Evolutionary conservation across 2,888 invertebrate genomes (phyloP).

Genomic region (Tinea semifulvella): DNA sequence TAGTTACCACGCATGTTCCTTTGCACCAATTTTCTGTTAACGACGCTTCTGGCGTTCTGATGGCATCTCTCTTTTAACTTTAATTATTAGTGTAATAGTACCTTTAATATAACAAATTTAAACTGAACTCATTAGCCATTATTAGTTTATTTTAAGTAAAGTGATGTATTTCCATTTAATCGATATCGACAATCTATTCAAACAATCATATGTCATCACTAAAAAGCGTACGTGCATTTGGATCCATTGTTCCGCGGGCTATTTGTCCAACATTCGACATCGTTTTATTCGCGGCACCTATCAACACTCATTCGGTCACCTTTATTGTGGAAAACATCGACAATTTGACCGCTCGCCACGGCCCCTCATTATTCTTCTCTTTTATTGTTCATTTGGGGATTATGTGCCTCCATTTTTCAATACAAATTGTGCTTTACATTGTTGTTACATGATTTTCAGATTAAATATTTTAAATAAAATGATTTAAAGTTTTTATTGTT

Average conservation of each 20-base stretch:
- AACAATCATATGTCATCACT: not conserved
- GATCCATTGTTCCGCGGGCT: slow-evolving; percentile 25
- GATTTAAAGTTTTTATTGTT: not conserved
- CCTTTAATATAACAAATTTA: too few relatives aligned
- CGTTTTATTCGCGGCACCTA: slow-evolving; percentile 28
- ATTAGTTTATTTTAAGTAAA: too few relatives aligned
- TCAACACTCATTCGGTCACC: slow-evolving; percentile 27
- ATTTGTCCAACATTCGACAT: slow-evolving; percentile 27
- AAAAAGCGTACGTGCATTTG: not conserved
- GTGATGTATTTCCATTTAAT: too few relatives aligned
- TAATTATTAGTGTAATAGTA: too few relatives aligned
- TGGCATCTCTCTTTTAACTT: too few relatives aligned
- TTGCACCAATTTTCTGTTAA: too few relatives aligned
- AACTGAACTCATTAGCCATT: too few relatives aligned
- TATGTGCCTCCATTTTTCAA: not conserved
- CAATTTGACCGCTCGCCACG: slow-evolving; percentile 16
- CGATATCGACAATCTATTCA: not conserved
- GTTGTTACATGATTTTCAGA: slow-evolving; percentile 3
- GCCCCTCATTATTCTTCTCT: slow-evolving; percentile 15
- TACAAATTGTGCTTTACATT: slow-evolving; percentile 3
- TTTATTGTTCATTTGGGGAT: slow-evolving; percentile 15
- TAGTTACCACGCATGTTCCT: too few relatives aligned
- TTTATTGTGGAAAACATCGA: slow-evolving; percentile 15
- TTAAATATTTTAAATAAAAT: slow-evolving; percentile 1
- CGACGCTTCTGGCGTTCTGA: too few relatives aligned